Conservation (phyloP, 1,140 invertebrate species). For the Formica exsecta region DNA sequence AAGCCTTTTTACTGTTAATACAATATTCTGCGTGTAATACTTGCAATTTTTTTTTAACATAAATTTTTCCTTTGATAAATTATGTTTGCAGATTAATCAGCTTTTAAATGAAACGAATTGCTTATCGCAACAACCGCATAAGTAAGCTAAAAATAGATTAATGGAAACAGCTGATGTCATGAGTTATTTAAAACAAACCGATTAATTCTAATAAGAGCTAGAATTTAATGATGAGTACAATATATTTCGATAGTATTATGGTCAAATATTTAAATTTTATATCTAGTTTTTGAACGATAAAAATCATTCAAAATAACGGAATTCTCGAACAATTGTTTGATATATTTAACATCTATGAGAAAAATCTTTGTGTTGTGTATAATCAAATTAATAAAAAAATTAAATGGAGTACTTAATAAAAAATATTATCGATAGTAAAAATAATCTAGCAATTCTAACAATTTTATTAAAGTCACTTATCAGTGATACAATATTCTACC, state of each 20-base stretch:
- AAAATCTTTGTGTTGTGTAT: background rate
- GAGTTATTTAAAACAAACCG: background rate
- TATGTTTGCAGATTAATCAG: too few relatives aligned
- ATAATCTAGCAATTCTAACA: background rate
- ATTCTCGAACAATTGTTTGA: background rate
- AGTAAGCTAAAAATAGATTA: background rate
- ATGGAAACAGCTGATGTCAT: background rate
- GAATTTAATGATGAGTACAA: background rate
- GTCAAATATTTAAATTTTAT: background rate
- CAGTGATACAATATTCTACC: background rate
- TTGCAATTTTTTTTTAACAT: background rate
- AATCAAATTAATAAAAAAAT: background rate
- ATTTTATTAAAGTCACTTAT: background rate
- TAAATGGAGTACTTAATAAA: background rate
- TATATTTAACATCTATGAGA: background rate
- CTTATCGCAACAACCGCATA: background rate
- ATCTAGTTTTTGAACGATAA: background rate
- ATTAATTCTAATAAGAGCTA: background rate
- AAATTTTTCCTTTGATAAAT: background rate
- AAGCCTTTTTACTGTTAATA: background rate
- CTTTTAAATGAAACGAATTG: background rate
- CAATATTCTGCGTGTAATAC: background rate
- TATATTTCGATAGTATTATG: background rate
- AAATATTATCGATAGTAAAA: constrained; percentile 7
- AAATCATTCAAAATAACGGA: background rate